These are phyloP conservation scores for Zapus hudsonius DNA, from an alignment of 2,113 vertebrate species.

Conservation along the genomic window DNA sequence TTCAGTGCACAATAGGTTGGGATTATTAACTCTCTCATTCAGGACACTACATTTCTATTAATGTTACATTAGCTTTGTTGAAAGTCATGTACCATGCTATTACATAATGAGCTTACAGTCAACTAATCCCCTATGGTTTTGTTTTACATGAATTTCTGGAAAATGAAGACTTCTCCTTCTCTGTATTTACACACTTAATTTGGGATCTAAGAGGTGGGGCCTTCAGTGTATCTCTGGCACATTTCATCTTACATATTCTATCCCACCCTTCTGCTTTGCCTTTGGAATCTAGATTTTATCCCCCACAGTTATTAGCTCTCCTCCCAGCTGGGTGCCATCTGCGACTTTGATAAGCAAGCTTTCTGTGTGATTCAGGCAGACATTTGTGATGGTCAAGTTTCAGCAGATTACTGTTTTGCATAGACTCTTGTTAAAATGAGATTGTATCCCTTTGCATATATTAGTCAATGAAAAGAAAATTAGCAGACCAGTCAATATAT, in stretches of 20 bases:
- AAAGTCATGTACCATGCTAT: constrained; percentile 69
- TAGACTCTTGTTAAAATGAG: constrained; percentile 59
- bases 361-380: constrained; percentile 11
- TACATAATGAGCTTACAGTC: constrained; percentile 62
- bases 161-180: constrained; percentile 30
- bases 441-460: constrained; percentile 41
- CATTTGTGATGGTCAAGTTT: constrained; percentile 59
- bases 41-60: constrained; percentile 63
- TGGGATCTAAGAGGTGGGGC: constrained; percentile 17
- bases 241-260: constrained; percentile 43
- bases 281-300: constrained; percentile 66
- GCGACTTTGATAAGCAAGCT: constrained; percentile 57
- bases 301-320: constrained; percentile 36
- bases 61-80: constrained; percentile 63
- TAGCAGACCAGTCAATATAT: constrained; percentile 3
- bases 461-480: constrained; percentile 57
- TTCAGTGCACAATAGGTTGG: constrained; percentile 53
- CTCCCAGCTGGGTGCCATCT: constrained; percentile 54
- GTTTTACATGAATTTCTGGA: constrained; percentile 66
- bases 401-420: constrained; percentile 36
- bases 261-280: constrained; percentile 29
- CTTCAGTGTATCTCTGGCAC: constrained; percentile 16
- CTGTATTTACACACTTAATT: constrained; percentile 34
- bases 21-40: constrained; percentile 65
- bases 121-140: constrained; percentile 57